These are phyloP conservation scores for Carterocephalus palaemon DNA, from an alignment of 2,888 invertebrate genomes.

Conservation along the genomic window DNA sequence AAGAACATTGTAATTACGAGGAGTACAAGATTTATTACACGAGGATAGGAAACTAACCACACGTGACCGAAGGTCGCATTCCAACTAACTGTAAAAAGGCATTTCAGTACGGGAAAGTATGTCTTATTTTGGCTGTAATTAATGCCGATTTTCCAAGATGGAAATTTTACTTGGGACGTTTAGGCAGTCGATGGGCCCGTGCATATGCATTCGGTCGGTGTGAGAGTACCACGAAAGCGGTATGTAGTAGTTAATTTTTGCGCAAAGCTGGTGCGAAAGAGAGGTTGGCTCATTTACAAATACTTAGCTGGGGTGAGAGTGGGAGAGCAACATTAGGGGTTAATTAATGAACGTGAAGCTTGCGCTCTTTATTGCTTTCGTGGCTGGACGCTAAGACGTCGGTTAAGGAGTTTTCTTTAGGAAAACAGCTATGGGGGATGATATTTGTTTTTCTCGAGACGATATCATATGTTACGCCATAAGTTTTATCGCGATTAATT, in stretches of 20 bases:
- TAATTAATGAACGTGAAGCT: slow-evolving; percentile 80
- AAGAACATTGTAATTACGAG: slow-evolving; percentile 77
- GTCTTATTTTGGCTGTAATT: slow-evolving; percentile 59
- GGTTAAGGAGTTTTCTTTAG: slow-evolving; percentile 73
- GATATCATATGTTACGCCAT: slow-evolving; percentile 27
- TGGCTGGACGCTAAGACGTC: slow-evolving; percentile 76
- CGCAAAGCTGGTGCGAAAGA: slow-evolving; percentile 75
- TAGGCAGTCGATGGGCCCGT: slow-evolving; percentile 42
- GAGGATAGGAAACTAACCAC: slow-evolving; percentile 73
- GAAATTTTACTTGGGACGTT: slow-evolving; percentile 44
- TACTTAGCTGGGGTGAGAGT: slow-evolving; percentile 62
- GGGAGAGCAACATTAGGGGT: slow-evolving; percentile 65
- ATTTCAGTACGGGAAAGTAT: slow-evolving; percentile 50
- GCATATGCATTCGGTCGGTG: slow-evolving; percentile 73
- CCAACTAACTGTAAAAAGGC: slow-evolving; percentile 44
- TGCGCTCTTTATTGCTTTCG: slow-evolving; percentile 79
- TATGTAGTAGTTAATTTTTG: slow-evolving; percentile 79
- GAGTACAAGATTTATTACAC: slow-evolving; percentile 75
- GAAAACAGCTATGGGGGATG: slow-evolving; percentile 56
- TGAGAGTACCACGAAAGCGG: slow-evolving; percentile 59
- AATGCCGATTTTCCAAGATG: slow-evolving; percentile 52
- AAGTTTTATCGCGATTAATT: slow-evolving; percentile 23
- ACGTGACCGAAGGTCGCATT: slow-evolving; percentile 58
- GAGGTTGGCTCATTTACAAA: slow-evolving; percentile 74
- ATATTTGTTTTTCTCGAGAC: slow-evolving; percentile 49